phyloP scores from a whole-genome alignment of 92 coral and sea anemone genomes.

The Pocillopora meandrina region DNA sequence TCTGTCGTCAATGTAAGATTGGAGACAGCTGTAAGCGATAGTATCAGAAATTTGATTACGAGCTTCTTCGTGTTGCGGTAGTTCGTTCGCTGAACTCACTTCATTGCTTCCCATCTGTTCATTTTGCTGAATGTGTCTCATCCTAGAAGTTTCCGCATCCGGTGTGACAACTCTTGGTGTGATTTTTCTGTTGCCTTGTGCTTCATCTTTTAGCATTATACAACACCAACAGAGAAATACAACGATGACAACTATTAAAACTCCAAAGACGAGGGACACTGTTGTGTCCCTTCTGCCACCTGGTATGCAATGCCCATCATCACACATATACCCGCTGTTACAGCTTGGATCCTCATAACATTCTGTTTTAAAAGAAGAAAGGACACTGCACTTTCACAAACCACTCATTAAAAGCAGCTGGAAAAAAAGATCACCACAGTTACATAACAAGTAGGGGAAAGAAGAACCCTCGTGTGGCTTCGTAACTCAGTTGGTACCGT shows the following conservation, averaged over 20 bases:
- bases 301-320: too few species aligned
- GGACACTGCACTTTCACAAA: too few species aligned
- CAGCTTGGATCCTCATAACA: too few species aligned
- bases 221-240: neutral
- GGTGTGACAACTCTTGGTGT: neutral
- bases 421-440: too few species aligned
- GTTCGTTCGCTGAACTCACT: neutral
- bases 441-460: too few species aligned
- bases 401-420: too few species aligned
- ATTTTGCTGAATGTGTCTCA: neutral
- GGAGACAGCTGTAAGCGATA: neutral
- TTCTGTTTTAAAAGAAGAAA: too few species aligned
- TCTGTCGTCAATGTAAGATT: neutral
- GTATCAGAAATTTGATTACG: neutral
- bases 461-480: too few species aligned
- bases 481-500: too few species aligned
- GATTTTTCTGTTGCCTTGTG: neutral
- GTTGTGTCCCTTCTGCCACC: too few species aligned
- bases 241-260: neutral
- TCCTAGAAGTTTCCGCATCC: neutral
- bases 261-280: neutral
- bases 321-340: too few species aligned
- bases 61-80: neutral
- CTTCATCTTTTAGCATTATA: neutral
- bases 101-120: neutral